Evolutionary conservation across 2,888 invertebrate genomes (phyloP).

Genomic region (Hyles lineata): DNA sequence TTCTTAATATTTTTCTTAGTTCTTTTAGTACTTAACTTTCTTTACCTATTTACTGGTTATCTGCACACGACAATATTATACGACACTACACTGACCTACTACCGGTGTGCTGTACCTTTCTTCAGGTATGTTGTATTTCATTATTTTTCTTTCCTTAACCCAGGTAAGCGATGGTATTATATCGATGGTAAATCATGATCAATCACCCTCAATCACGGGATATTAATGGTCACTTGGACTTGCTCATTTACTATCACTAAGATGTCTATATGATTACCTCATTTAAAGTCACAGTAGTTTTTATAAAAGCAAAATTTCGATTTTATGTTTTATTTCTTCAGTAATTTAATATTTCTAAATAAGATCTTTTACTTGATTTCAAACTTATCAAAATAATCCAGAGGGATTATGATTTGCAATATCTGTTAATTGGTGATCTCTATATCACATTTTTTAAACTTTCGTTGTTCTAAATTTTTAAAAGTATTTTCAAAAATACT

Average conservation of each 20-base stretch:
- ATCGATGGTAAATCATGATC: not conserved
- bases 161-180: slow-evolving; percentile 8
- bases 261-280: no score
- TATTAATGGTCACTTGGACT: not conserved
- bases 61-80: slow-evolving; percentile 25
- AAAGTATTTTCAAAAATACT: no score
- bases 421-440: not conserved
- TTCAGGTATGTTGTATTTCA: slow-evolving; percentile 40
- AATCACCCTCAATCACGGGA: not conserved
- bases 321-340: no score
- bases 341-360: no score
- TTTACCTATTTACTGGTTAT: slow-evolving; percentile 30
- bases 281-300: no score
- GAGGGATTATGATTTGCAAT: no score
- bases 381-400: no score
- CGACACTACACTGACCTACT: slow-evolving; percentile 33
- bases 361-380: no score
- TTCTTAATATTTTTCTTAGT: slow-evolving; percentile 64
- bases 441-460: not conserved
- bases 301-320: no score
- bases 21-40: slow-evolving; percentile 52
- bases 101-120: slow-evolving; percentile 32
- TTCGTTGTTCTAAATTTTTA: no score
- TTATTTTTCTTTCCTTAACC: slow-evolving; percentile 30
- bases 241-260: no score